Evolutionary conservation across 1,140 invertebrate genomes (phyloP), one percentile per base, ranked within the genome.

Genomic region (Trichonephila clavata): DNA sequence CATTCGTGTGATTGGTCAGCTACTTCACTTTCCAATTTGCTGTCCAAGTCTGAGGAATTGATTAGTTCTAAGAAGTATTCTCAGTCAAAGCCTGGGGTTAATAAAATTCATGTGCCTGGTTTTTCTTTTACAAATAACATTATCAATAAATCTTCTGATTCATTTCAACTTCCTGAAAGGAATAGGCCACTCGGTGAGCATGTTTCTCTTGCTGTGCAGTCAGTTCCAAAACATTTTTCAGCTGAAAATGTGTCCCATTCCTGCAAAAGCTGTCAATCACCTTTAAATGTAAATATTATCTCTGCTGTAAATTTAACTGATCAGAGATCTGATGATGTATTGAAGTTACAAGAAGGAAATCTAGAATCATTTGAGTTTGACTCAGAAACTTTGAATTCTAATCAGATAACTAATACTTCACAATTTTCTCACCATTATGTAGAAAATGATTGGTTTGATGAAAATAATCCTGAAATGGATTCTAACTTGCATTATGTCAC

Each of bases 31-130:
- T 18, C 27, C 2, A 77, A 77, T 32, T 18, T 84, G 50, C 3
- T 87, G 21, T 87, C 86, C 3, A 87, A 87, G 39, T 87, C 86
- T 39, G 86, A 87, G 7, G 86, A 87, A 39, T n/a, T 20, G 4
- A 32, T 87, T n/a, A 50, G 81, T 7, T 39, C 27, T 32, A 32
- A 32, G 27, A 18, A 32, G 6, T 6, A 39, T 18, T 20, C 71
- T 20, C 13, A 77, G 20, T 77, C 14, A 20, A 77, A 21, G 24
- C 8, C 10, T 71, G 14, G 4, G 18, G 6, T 39, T 16, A 18
- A 77, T 18, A 27, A n/a, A 6, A n/a, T 50, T 13, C 10, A n/a
- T 6, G 24, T 50, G 21, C 21, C 81, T 57, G 81, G 20, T 83
- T 57, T 59, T 24, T 21, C 50, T 83, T 7, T 20, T 83, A n/a